These are phyloP conservation scores for Eristalis intricaria DNA, from an alignment of 2,888 invertebrate genomes.

Conservation along the genomic window DNA sequence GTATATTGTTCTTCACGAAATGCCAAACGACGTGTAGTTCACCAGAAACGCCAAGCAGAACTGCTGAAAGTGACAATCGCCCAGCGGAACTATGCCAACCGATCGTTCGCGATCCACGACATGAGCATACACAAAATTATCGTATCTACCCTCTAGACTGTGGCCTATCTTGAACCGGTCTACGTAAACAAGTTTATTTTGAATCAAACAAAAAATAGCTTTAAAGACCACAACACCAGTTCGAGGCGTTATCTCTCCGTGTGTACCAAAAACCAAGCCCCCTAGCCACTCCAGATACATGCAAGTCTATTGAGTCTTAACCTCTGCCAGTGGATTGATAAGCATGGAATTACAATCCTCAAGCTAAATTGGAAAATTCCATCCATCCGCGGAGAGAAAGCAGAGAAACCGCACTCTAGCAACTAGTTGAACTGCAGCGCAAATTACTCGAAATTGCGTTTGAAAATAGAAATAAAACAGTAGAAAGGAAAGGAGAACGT, in stretches of 20 bases:
- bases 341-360: constrained; percentile 3
- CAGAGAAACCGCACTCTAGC: constrained; percentile 6
- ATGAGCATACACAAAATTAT: background rate
- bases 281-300: background rate
- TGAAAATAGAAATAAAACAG: constrained; percentile 22
- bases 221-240: background rate
- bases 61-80: constrained; percentile 8
- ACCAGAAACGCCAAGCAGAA: constrained; percentile 15
- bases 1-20: background rate
- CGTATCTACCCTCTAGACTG: background rate
- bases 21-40: constrained; percentile 7
- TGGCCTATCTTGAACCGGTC: constrained; percentile 24
- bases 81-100: background rate
- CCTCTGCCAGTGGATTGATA: constrained; percentile 32
- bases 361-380: constrained; percentile 38
- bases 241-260: constrained; percentile 15
- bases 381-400: constrained; percentile 17
- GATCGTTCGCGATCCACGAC: background rate
- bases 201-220: background rate
- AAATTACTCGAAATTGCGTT: constrained; percentile 23
- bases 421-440: constrained; percentile 14
- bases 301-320: constrained; percentile 10
- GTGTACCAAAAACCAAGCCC: constrained; percentile 42
- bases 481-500: background rate
- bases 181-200: constrained; percentile 31